Percentiles rank a stretch among this genome's conserved stretches.
These are phyloP conservation scores for Coptodon rendalli DNA, from an alignment of 2,113 vertebrate species.

Conservation along the genomic window DNA sequence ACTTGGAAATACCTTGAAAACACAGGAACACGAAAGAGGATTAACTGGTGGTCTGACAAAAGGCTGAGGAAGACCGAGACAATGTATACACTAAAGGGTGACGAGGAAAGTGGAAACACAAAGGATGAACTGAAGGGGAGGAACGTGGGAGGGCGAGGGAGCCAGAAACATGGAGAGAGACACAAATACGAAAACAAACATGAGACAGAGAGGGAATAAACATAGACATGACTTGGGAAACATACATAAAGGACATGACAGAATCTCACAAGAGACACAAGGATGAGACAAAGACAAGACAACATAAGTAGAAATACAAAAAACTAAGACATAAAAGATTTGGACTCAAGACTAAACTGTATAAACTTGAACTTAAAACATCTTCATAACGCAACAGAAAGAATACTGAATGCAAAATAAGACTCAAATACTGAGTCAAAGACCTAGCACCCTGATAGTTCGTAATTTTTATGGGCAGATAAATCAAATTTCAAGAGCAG, in stretches of 20 bases:
- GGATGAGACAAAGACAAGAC: background rate
- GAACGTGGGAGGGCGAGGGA: background rate
- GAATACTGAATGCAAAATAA: background rate
- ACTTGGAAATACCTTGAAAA: background rate
- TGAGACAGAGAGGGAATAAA: background rate
- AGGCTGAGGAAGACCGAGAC: background rate
- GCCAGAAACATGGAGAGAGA: background rate
- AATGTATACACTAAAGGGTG: background rate
- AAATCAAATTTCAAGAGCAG: background rate
- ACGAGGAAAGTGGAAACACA: background rate
- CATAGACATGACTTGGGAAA: background rate
- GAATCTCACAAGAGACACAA: background rate
- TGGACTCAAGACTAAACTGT: background rate
- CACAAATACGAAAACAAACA: background rate
- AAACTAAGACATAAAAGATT: background rate
- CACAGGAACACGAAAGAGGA: background rate
- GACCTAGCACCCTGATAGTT: background rate
- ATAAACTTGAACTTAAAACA: background rate
- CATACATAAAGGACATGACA: background rate
- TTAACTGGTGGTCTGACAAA: background rate
- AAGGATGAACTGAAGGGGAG: background rate
- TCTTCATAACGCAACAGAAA: background rate
- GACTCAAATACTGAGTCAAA: background rate
- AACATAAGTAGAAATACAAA: background rate
- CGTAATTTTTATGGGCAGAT: rapidly evolving